Evolutionary conservation across 2,113 vertebrate species (phyloP), one percentile per base, ranked within the genome.

Genomic region (Canis aureus): DNA sequence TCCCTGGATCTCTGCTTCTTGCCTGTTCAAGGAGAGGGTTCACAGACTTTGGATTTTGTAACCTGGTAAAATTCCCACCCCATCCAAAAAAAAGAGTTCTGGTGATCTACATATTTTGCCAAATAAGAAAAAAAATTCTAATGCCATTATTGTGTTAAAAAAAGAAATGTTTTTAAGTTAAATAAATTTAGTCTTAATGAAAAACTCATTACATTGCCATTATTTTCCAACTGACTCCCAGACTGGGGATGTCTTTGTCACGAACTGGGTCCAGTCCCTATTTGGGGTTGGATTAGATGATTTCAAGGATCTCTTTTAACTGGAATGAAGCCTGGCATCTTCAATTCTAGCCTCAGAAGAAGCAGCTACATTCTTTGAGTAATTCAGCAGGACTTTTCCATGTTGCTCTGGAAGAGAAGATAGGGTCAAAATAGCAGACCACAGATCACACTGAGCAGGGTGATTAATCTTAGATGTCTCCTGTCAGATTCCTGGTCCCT

Each of bases 121-220:
- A 97, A 76, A 51, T 67, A 94, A 90, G 69, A 8, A 22, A 82
- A 90, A 19, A 82, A 66, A 93, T 86, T 35, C 64, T 79, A 20
- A 71, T 71, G n/a, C 22, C 25, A 71, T 38, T 13, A 79, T 49
- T 87, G 6, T 29, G 32, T 71, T 85, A 64, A 96, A 82, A 86
- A 66, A n/a, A n/a, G 49, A 71, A 5, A 83, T 11, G 32, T 16
- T 67, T 35, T 71, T 92, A 87, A 62, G 81, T 78, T 35, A 81
- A 84, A 23, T 81, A 89, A 51, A 64, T 69, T 83, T 74, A 78
- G 2, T 84, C 16, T 80, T 80, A 73, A 69, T 88, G 35, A 60
- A 81, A 91, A 85, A 13, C 6, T 90, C 13, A 15, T 82, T 74
- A 76, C 4, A 20, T 69, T 62, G n/a, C 91, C 38, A 11, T 83